Evolutionary conservation across 2,888 invertebrate species (phyloP), one percentile per base, ranked within the genome.

Genomic region (Zaprionus bogoriensis): DNA sequence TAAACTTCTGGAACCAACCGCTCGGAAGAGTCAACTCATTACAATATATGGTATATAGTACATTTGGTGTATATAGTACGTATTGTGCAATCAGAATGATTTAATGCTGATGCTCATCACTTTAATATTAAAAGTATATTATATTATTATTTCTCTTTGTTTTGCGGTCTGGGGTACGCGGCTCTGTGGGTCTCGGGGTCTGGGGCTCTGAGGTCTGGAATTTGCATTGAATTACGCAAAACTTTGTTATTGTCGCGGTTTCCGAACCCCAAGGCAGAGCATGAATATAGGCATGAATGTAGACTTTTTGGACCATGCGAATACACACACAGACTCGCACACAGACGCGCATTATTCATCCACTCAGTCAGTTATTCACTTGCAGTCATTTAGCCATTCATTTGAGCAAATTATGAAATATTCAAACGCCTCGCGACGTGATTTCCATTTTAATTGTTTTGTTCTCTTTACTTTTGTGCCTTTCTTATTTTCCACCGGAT

Each of bases 211-310:
- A 46, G 57, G 44, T 59, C 48, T 73, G 65, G 25, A 53, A 39
- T 42, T 47, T 45, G 76, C 71, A 67, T 86, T 80, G 59, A 63
- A 32, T 79, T 74, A 74, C 77, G 68, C 63, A 61, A 74, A 69
- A 54, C 20, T 22, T 36, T 57, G 44, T 42, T 57, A 44, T 46
- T 57, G 67, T 12, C 77, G 83, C 70, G 75, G 73, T 67, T 80
- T 77, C 52, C 72, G 64, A 74, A 74, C 65, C 46, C n/a, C 71
- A 54, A 73, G 42, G 58, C 69, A 59, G 48, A 69, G 46, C 46
- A 19, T 45, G 17, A 22, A 12, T 39, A 14, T n/a, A 19, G 9
- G n/a, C n/a, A 32, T 48, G 23, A 17, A 10, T 20, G 12, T 30
- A 17, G 9, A 28, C 7, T 23, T 23, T 23, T 9, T n/a, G 42